Evolutionary conservation across 1,140 invertebrate species (phyloP), one percentile per base, ranked within the genome.

Genomic region (Mactra quadrangularis): DNA sequence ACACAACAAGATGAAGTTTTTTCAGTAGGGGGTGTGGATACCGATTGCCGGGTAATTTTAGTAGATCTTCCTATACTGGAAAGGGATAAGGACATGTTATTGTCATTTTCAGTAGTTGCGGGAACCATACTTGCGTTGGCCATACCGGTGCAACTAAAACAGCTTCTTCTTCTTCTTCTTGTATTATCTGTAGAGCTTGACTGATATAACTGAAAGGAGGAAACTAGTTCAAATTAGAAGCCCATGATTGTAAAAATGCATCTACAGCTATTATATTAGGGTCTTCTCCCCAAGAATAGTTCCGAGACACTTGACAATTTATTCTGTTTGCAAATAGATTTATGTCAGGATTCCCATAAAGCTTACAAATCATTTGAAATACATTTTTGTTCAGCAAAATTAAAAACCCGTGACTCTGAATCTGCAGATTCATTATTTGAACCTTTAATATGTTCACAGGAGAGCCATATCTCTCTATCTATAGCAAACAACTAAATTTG

Each of bases 161-260:
- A 19, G 31, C n/a, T 31, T 78, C 64, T 74, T 35, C 38, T 29
- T 68, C n/a, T 17, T 75, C 68, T 50, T 47, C 7, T 29, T 53
- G 17, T 53, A 22, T 13, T 70, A 74, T 76, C 41, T 38, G 50
- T n/a, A 55, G 1, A 68, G 50, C 59, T 82, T 77, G 38, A 22
- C n/a, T 29, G 25, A 76, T 59, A 27, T 66, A 45, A 60, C 66
- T 71, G 55, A 83, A 83, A 71, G 74, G 64, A 71, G 59, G 75
- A 83, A 83, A 77, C 27, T 78, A 83, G 27, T 78, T 55, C 1
- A 62, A 47, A 57, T 52, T 70, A 38, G 29, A 9, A 55, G 17
- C n/a, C 79, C n/a, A n/a, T n/a, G n/a, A n/a, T n/a, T n/a, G n/a
- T n/a, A n/a, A n/a, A n/a, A n/a, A n/a, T n/a, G n/a, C n/a, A n/a